Base-by-base conservation (phyloP, 2,113 vertebrate genomes). In the Gobius niger region DNA sequence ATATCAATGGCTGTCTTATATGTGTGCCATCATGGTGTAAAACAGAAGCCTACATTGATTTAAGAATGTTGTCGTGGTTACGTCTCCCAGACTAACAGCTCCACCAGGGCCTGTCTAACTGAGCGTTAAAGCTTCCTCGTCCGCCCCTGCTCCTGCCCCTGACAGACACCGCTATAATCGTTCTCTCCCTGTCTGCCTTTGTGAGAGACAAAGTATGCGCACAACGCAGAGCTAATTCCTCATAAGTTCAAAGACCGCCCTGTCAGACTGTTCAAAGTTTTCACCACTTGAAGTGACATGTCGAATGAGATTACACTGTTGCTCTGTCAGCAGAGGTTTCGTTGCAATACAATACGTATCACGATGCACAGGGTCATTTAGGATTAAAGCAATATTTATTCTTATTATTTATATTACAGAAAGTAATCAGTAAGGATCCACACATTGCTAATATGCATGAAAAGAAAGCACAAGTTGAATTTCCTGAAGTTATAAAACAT, bases 111-210 rank as follows among this genome's bases (percentile, higher is more conserved):
- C 63, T 11, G 68, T 71, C 85, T 89, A 87, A 87, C 73, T 85
- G 82, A 88, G 85, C 78, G 87, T 90, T 85, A 90, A 90, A 73
- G 76, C 57, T 69, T 60, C 70, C 63, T 66, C 76, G 72, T 67
- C 75, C 81, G 68, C 70, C 50, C 64, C 82, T 83, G 85, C 83
- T 83, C 75, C 76, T 56, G 75, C 60, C 60, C 49, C 5, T 88
- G 85, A 90, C 15, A 60, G 82, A 85, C 82, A 75, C 76, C 46
- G 49, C 76, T 77, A 81, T 74, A 41, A 57, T 60, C 57, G n/a
- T 60, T 44, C 40, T 60, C 40, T 77, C 73, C 69, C 75, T 82
- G 53, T 83, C 59, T 67, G 15, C 63, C 70, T 11, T 44, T 56
- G 67, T 65, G 15, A 65, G 44, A 40, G 16, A 41, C 65, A 79